Conservation (phyloP, 2,797 vertebrate genomes). For the Sternotherus odoratus region DNA sequence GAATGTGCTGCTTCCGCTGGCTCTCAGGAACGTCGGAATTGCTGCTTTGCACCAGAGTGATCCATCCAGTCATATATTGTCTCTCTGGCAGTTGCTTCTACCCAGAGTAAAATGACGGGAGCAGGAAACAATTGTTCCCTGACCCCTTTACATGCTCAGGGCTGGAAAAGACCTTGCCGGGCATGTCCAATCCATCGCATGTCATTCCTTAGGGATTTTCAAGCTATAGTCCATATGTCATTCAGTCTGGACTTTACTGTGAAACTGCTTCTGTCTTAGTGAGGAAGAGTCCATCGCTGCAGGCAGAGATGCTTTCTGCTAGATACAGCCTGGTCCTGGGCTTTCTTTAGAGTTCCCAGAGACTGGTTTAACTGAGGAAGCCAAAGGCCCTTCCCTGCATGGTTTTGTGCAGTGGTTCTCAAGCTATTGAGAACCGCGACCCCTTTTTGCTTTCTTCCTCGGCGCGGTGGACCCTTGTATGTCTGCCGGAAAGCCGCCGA, state of each 20-base stretch:
- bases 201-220: background rate
- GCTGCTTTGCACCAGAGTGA: background rate
- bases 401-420: no score
- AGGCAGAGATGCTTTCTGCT: background rate
- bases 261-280: background rate
- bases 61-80: background rate
- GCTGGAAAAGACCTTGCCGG: background rate
- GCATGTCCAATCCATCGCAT: background rate
- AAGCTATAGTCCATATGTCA: background rate
- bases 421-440: no score
- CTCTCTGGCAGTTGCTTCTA: background rate
- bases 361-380: background rate
- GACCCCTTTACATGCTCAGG: background rate
- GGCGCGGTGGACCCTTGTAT: no score
- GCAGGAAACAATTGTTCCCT: background rate
- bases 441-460: no score
- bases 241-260: background rate
- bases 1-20: background rate
- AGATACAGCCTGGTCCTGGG: background rate
- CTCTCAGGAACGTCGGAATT: background rate
- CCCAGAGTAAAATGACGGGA: constrained; percentile 7
- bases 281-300: background rate
- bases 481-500: no score
- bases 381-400: background rate
- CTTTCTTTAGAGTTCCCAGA: background rate